These are phyloP conservation scores for Mizuhopecten yessoensis DNA, from an alignment of 1,140 invertebrate species.

Conservation along the genomic window DNA sequence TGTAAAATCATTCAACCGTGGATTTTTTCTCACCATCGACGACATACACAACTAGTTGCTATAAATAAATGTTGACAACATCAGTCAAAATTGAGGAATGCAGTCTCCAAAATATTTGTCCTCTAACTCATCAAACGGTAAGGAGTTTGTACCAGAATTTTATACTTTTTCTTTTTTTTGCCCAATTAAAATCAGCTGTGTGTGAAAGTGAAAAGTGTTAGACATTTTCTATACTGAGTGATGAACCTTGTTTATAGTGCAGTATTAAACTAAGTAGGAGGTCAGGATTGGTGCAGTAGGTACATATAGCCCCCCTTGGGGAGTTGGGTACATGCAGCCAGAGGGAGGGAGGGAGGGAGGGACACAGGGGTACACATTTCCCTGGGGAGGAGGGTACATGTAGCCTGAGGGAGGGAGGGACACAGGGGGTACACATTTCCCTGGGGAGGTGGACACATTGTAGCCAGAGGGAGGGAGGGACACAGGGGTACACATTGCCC, in stretches of 20 bases:
- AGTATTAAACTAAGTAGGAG: too few relatives aligned
- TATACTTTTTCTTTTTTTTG: not conserved
- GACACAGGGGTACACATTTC: too few relatives aligned
- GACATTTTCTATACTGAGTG: not conserved
- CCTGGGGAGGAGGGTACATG: too few relatives aligned
- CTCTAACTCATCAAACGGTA: not conserved
- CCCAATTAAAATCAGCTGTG: conserved; percentile 6
- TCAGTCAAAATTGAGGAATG: not conserved
- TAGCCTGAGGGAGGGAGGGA: too few relatives aligned
- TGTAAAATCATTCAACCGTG: conserved; percentile 13
- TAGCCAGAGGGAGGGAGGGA: too few relatives aligned
- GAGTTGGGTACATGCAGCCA: too few relatives aligned
- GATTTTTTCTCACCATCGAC: conserved; percentile 30
- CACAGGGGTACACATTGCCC: too few relatives aligned
- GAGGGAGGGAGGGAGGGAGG: too few relatives aligned
- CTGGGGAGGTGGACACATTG: too few relatives aligned
- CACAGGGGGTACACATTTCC: too few relatives aligned
- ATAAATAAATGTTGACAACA: conserved; percentile 36
- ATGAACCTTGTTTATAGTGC: not conserved
- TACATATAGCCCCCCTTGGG: too few relatives aligned
- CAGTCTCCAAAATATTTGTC: conserved; percentile 19
- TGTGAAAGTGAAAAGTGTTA: not conserved
- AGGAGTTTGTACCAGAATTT: not conserved
- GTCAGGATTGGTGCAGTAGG: too few relatives aligned
- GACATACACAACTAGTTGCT: not conserved